Conservation (phyloP, 2,797 vertebrate species). For the Falco peregrinus region DNA sequence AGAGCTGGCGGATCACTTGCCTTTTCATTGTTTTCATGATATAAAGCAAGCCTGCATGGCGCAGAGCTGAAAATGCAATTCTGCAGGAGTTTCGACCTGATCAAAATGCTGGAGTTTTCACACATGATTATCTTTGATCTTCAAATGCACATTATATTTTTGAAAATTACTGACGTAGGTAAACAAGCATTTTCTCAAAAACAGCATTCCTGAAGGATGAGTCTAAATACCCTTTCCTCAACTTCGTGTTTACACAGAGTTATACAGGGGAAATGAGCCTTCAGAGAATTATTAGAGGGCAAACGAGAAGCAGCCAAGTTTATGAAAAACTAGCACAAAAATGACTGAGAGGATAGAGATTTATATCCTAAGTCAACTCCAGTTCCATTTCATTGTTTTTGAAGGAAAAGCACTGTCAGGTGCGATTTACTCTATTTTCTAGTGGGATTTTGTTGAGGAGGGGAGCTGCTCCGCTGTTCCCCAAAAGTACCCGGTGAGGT, state of each 20-base stretch:
- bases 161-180: slow-evolving; percentile 71
- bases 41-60: background rate
- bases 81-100: background rate
- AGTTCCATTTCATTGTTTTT: slow-evolving; percentile 57
- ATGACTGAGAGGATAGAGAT: slow-evolving; percentile 68
- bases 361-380: slow-evolving; percentile 67
- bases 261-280: slow-evolving; percentile 69
- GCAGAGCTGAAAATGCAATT: background rate
- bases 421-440: slow-evolving; percentile 55
- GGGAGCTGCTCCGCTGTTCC: background rate
- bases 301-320: slow-evolving; percentile 69
- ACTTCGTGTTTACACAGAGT: slow-evolving; percentile 78
- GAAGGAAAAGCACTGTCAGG: slow-evolving; percentile 31
- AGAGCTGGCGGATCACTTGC: background rate
- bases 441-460: background rate
- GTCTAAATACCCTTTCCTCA: slow-evolving; percentile 63
- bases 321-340: slow-evolving; percentile 73
- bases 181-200: slow-evolving; percentile 72
- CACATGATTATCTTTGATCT: slow-evolving; percentile 15
- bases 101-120: background rate
- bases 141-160: slow-evolving; percentile 65
- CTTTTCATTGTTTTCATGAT: background rate
- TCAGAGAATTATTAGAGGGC: slow-evolving; percentile 60
- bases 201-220: slow-evolving; percentile 65
- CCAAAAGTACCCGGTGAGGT: rapidly evolving